Percentiles rank a stretch among this genome's conserved stretches.
Conservation (phyloP, 2,888 invertebrate genomes). For the Amphipoea oculea region DNA sequence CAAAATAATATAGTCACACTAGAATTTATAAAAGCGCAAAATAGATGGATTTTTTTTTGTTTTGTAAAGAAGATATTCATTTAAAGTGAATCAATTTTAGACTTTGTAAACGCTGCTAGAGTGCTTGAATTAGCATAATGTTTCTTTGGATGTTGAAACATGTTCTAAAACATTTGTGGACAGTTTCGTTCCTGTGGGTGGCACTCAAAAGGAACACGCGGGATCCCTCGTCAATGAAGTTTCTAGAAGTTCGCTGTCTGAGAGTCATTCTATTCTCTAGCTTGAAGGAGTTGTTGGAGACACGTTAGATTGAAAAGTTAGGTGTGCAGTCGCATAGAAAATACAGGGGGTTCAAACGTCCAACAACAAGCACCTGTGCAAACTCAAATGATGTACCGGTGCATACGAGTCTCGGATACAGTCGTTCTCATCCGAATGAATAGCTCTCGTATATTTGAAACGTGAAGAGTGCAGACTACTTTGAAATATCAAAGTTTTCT, state of each 20-base stretch:
- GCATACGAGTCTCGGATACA: neutral
- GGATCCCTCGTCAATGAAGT: slow-evolving; percentile 39
- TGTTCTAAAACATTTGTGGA: slow-evolving; percentile 17
- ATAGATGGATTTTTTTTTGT: neutral
- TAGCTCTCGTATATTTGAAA: slow-evolving; percentile 31
- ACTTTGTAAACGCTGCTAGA: neutral
- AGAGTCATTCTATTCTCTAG: slow-evolving; percentile 15
- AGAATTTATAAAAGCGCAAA: neutral
- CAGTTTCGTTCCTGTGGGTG: slow-evolving; percentile 13
- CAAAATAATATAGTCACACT: neutral
- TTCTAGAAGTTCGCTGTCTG: slow-evolving; percentile 41
- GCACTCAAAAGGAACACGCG: slow-evolving; percentile 17
- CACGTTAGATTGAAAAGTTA: slow-evolving; percentile 33
- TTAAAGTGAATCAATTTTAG: neutral
- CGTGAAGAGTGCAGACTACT: neutral
- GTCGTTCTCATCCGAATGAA: neutral
- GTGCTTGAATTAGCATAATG: neutral
- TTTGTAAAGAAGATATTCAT: neutral
- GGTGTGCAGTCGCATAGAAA: slow-evolving; percentile 25
- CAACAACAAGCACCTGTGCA: slow-evolving; percentile 5
- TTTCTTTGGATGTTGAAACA: neutral
- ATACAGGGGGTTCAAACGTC: neutral
- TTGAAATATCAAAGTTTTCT: slow-evolving; percentile 11
- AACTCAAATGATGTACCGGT: slow-evolving; percentile 26
- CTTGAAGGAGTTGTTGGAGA: slow-evolving; percentile 17